Percentiles rank a stretch among this genome's conserved stretches.
These are phyloP conservation scores for Himalopsyche tibetana DNA, from an alignment of 2,888 invertebrate genomes.

Conservation along the genomic window DNA sequence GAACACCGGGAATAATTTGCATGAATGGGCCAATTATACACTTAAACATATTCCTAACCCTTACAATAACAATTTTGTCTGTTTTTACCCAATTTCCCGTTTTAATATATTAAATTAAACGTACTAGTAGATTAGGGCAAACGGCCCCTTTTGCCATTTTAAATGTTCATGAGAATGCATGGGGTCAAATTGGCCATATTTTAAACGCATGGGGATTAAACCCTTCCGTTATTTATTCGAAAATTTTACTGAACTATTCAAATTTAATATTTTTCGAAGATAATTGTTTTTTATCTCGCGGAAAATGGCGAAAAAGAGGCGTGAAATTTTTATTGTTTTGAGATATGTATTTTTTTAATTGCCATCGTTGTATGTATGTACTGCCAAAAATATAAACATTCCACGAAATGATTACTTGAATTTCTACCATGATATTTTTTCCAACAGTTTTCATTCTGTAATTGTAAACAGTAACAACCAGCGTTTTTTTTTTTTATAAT, in stretches of 20 bases:
- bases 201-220: conserved; percentile 38
- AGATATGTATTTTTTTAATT: conserved; percentile 21
- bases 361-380: background rate
- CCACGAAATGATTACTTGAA: too few species aligned
- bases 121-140: conserved; percentile 30
- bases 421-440: too few species aligned
- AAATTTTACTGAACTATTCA: conserved; percentile 41
- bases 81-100: conserved; percentile 42
- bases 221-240: conserved; percentile 39
- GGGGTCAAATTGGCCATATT: conserved; percentile 43
- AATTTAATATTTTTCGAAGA: conserved; percentile 42
- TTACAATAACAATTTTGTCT: conserved; percentile 42
- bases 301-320: background rate
- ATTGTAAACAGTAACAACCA: too few species aligned
- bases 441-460: too few species aligned
- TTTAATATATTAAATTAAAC: conserved; percentile 43
- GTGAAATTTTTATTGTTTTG: conserved; percentile 2
- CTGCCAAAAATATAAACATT: too few species aligned
- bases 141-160: conserved; percentile 36
- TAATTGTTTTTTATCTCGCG: conserved; percentile 40
- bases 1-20: background rate
- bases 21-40: conserved; percentile 26
- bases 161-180: conserved; percentile 38
- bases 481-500: too few species aligned
- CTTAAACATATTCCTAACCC: conserved; percentile 38